These are phyloP conservation scores for Myrmophylax atrothorax DNA, from an alignment of 2,113 vertebrate species.

Conservation along the genomic window DNA sequence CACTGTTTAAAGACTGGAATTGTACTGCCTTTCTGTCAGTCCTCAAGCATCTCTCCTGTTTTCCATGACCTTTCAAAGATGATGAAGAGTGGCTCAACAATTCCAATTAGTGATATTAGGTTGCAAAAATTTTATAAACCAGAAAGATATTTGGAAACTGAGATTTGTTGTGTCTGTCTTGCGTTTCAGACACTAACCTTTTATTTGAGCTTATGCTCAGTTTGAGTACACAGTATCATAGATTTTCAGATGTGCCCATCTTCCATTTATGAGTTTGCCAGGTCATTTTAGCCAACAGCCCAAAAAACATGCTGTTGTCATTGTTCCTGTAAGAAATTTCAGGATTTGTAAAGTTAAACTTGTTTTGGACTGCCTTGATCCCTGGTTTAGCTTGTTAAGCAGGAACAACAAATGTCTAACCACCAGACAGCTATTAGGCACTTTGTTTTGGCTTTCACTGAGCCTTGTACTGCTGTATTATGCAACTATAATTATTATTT, in stretches of 20 bases:
- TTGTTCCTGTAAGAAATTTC: neutral
- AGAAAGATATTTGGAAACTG: neutral
- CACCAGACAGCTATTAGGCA: neutral
- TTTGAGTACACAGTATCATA: neutral
- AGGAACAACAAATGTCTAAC: neutral
- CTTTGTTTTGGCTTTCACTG: neutral
- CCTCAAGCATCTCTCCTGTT: neutral
- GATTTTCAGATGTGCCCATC: neutral
- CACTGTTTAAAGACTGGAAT: neutral
- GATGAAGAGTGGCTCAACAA: neutral
- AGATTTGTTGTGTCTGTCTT: neutral
- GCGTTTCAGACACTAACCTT: neutral
- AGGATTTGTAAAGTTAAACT: neutral
- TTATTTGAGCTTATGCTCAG: neutral
- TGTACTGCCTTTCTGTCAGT: neutral
- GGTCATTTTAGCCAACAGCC: neutral
- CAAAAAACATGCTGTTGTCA: neutral
- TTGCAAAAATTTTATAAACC: neutral
- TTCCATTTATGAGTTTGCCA: neutral
- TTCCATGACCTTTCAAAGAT: neutral
- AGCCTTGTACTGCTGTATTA: neutral
- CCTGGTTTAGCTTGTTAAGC: neutral
- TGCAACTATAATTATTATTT: neutral
- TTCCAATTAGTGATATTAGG: neutral
- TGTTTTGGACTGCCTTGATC: neutral